Conservation (phyloP, 2,888 invertebrate genomes). For the Thumatha senex region DNA sequence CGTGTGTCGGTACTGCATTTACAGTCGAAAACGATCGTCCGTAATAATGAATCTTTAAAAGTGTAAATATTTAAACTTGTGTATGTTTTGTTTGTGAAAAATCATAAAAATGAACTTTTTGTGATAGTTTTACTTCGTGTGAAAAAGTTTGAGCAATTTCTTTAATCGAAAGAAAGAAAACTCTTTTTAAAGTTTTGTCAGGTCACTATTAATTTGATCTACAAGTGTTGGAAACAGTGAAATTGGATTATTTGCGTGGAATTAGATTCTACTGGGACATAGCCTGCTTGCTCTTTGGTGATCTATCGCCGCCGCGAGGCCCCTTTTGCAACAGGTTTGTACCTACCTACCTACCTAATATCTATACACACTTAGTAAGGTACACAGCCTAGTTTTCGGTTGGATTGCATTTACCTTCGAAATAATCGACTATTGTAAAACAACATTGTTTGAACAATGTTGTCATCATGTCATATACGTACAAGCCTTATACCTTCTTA, state of each 20-base stretch:
- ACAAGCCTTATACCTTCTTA: too few relatives aligned
- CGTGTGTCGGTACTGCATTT: conserved; percentile 43
- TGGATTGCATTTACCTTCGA: too few relatives aligned
- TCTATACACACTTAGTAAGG: neutral
- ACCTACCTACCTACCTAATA: neutral
- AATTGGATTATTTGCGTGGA: conserved; percentile 45
- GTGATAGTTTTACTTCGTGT: conserved; percentile 24
- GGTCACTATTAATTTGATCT: conserved; percentile 28
- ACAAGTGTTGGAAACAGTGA: conserved; percentile 47
- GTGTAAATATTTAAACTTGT: conserved; percentile 36
- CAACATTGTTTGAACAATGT: too few relatives aligned
- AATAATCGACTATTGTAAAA: too few relatives aligned
- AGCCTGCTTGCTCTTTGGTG: conserved; percentile 27
- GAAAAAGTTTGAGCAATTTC: conserved; percentile 48
- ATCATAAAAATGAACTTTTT: conserved; percentile 26
- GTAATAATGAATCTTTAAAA: conserved; percentile 50
- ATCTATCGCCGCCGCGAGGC: conserved; percentile 34
- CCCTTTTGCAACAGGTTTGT: conserved; percentile 39
- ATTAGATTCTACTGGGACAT: conserved; percentile 58
- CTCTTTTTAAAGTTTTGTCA: conserved; percentile 27
- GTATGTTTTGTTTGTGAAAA: conserved; percentile 33
- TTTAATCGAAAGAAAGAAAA: conserved; percentile 36
- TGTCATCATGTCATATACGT: too few relatives aligned
- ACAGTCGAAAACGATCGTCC: conserved; percentile 53
- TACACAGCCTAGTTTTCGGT: too few relatives aligned